Evolutionary conservation across 1,140 invertebrate species (phyloP), one percentile per base, ranked within the genome.

Genomic region (Fopius arisanus): DNA sequence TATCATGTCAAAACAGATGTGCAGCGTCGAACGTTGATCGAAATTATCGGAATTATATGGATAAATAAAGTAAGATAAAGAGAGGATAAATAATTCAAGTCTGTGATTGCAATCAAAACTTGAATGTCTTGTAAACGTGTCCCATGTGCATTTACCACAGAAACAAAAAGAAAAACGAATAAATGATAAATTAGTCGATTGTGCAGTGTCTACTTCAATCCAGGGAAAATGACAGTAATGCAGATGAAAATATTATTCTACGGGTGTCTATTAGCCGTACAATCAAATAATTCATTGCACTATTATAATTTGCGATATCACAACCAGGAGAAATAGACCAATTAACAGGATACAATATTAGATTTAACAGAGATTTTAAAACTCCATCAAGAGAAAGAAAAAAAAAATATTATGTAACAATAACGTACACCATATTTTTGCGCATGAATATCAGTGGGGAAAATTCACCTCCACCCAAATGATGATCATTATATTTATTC

Each of bases 101-200:
- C 72, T 74, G 72, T 74, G 66, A 74, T 74, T 74, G 19, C 63
- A 74, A 74, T 74, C 67, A 74, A 74, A 74, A n/a, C 33, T 73
- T 62, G 72, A 73, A 73, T 73, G 19, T 16, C 65, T 51, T 67
- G 28, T 67, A 67, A 68, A 51, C 67, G 51, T 68, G 48, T 62
- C 37, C 72, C 62, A 33, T 41, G n/a, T 67, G 48, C 26, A 28
- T 40, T 62, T 37, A 40, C 62, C 40, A 74, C 70, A 21, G 10
- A 75, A 63, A 70, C 33, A 79, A 79, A 77, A n/a, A 33, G 29
- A 33, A 33, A 33, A 54, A 59, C 10, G 31, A 59, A 37, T 6
- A 31, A 62, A 66, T 66, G 16, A 14, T 21, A 63, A 66, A 37
- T 59, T 75, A 31, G 70, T 70, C 65, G 43, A 51, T 51, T 21